Base-by-base conservation (phyloP, 1,140 invertebrate species). In the Ectropis grisescens region DNA sequence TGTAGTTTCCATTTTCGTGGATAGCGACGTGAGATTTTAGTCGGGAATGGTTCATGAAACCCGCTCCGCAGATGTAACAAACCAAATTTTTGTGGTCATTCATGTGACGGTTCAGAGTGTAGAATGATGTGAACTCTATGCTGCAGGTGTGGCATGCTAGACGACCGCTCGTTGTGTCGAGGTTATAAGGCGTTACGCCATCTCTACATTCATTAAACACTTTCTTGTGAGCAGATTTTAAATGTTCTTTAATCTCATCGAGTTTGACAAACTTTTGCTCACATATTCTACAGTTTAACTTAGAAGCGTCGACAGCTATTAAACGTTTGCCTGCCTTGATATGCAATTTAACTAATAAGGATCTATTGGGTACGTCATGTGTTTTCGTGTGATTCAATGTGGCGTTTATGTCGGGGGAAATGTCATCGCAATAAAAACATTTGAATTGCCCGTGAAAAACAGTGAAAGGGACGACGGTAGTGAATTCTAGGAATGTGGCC, bases 31-130 rank as follows among this genome's bases (percentile, higher is more conserved):
- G 81, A 37, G 74, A 75, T 9, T 74, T 60, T 8, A 83, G 35
- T 9, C 70, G 48, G 13, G 82, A 71, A 13, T 72, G 67, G 1
- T 75, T 72, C 47, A 76, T 76, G 35, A 83, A 84, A 0, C 72
- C 75, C 9, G 80, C 47, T 2, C 76, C 80, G 34, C 82, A 84
- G 1, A 67, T 67, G 33, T 83, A 80, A 32, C 82, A 84, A 2
- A 76, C 69, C 0, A 76, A 69, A 26, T 43, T 76, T 16, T 60
- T 75, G 41, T 81, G 76, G 1, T 55, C 72, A 16, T 81, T 81
- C 71, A 81, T 78, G 37, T 81, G 76, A 23, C 67, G 45, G 12
- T 81, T 81, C 1, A 81, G 39, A 2, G 78, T 50, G 30, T 75
- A 78, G 27, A 81, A 81, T 0, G 72, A 65, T 24, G 74, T 80